These are phyloP conservation scores for Nemopilema nomurai DNA, from an alignment of 30 jellyfish, hydroid and myxozoan species.

Conservation along the genomic window DNA sequence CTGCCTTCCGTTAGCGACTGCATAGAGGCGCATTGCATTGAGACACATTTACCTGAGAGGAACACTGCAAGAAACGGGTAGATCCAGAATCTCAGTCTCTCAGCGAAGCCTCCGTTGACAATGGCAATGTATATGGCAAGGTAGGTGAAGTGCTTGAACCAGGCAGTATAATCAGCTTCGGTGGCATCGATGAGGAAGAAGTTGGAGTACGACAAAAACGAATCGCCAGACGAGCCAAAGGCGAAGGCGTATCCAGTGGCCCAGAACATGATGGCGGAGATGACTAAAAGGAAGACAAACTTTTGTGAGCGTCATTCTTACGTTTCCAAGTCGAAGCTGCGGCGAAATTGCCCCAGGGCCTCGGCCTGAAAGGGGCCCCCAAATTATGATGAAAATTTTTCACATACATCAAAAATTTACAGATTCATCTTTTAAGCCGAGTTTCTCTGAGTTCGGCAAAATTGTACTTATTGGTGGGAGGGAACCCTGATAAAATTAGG, in stretches of 20 bases:
- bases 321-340: too few relatives aligned
- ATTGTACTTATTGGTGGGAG: too few relatives aligned
- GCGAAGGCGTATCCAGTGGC: constrained; percentile 94
- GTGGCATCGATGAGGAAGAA: constrained; percentile 88
- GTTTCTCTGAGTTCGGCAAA: too few relatives aligned
- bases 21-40: too few relatives aligned
- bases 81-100: constrained; percentile 80
- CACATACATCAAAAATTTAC: too few relatives aligned
- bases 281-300: constrained; percentile 55
- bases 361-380: too few relatives aligned
- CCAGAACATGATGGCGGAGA: constrained; percentile 78
- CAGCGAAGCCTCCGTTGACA: constrained; percentile 85
- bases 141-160: constrained; percentile 51
- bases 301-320: too few relatives aligned
- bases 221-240: constrained; percentile 55
- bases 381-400: too few relatives aligned
- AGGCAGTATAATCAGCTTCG: constrained; percentile 28
- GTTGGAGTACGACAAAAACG: constrained; percentile 71
- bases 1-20: too few relatives aligned
- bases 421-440: too few relatives aligned
- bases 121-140: constrained; percentile 66
- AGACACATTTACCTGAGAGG: constrained; percentile 61
- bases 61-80: constrained; percentile 69
- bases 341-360: too few relatives aligned
- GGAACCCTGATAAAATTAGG: too few relatives aligned